Evolutionary conservation across 1,140 invertebrate species (phyloP).

Genomic region (Drosophila pruinosa): DNA sequence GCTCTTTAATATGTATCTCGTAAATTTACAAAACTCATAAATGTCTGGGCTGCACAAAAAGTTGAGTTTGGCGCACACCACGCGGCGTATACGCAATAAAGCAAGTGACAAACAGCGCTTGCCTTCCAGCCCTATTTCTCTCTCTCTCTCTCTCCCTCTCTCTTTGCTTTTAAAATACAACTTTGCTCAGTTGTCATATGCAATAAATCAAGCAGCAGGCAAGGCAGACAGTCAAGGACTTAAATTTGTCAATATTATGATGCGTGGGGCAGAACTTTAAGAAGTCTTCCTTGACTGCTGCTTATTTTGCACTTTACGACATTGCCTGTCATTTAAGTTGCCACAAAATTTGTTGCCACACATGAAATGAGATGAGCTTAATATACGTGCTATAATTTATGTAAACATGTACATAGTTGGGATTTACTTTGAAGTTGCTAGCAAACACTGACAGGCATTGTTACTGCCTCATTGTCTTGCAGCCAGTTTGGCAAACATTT

Average conservation of each 20-base stretch:
- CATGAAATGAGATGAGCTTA: neutral
- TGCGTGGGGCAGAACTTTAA: constrained; percentile 12
- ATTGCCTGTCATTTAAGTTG: constrained; percentile 6
- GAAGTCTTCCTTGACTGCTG: too few relatives aligned
- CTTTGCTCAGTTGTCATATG: constrained; percentile 49
- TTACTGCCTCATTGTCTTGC: neutral
- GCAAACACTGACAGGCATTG: neutral
- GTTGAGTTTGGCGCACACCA: constrained; percentile 12
- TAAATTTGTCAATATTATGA: constrained; percentile 56
- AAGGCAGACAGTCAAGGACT: constrained; percentile 10
- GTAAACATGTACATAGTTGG: constrained; percentile 6
- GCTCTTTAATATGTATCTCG: constrained; percentile 14
- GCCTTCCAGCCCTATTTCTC: constrained; percentile 23
- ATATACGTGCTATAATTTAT: neutral
- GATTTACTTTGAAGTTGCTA: neutral
- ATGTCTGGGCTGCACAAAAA: constrained; percentile 29
- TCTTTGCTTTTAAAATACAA: constrained; percentile 26
- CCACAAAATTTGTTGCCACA: neutral
- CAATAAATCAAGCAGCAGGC: constrained; percentile 51
- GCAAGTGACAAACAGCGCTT: constrained; percentile 51
- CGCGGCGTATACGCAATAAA: constrained; percentile 67
- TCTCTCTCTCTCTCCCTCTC: neutral
- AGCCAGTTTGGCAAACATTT: constrained; percentile 16
- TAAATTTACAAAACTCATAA: constrained; percentile 50
- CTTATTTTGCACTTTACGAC: constrained; percentile 5